Conservation (phyloP, 2,797 vertebrate species). For the Limosa lapponica region DNA sequence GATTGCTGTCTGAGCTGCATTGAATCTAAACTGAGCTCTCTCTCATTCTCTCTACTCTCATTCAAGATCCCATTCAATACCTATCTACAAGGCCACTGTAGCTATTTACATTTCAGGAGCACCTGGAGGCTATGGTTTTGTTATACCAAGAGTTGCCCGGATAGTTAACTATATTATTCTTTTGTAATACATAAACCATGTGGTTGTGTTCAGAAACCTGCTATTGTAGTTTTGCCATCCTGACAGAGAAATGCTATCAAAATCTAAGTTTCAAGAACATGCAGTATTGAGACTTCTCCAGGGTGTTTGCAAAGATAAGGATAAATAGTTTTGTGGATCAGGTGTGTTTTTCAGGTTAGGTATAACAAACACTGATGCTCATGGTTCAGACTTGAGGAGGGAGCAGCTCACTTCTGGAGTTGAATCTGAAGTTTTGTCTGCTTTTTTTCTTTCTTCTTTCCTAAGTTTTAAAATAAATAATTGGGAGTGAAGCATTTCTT, state of each 20-base stretch:
- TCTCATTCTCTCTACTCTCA: background rate
- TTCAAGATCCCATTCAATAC: background rate
- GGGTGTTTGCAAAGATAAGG: background rate
- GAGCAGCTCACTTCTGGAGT: background rate
- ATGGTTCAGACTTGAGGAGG: accelerated
- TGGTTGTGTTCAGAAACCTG: background rate
- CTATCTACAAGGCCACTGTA: background rate
- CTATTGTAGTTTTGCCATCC: background rate
- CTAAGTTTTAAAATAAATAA: background rate
- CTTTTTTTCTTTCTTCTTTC: background rate
- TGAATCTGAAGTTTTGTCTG: background rate
- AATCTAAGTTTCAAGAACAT: background rate
- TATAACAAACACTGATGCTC: background rate
- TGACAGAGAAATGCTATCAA: background rate
- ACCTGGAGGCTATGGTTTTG: background rate
- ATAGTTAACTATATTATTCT: background rate
- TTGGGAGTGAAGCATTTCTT: background rate
- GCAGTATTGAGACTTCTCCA: background rate
- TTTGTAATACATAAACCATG: background rate
- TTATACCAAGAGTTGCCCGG: accelerated
- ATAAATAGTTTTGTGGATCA: background rate
- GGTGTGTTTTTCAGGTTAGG: background rate
- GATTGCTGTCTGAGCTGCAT: background rate
- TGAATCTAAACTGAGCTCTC: background rate
- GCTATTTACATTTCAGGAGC: background rate